Evolutionary conservation across 2,797 vertebrate species (phyloP), one percentile per base, ranked within the genome.

Genomic region (Anableps anableps): DNA sequence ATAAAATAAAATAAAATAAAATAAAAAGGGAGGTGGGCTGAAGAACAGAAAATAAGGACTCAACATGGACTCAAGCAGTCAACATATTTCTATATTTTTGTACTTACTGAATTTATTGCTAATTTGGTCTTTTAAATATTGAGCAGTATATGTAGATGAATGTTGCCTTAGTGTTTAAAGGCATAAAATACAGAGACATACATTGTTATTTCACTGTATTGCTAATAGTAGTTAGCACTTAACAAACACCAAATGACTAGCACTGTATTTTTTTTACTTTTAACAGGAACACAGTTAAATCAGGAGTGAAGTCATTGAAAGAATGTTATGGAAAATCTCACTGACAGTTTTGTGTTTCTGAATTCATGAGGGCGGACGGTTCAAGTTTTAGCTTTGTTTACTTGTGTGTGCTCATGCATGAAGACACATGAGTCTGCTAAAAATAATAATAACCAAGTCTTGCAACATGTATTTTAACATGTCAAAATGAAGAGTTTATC

Each of bases 401-500:
- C 13, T 36, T 26, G 38, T 13, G 64, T 68, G 21, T 41, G 36
- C 64, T 41, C 36, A 43, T 41, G 36, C 21, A 41, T 68, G 36
- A 68, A 10, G 31, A 34, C 34, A 36, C 60, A 38, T 36, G 34
- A 64, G 62, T 64, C 36, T 36, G 62, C 19, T 21, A 36, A 19
- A 41, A 68, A 11, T n/a, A n/a, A 58, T 55, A 1, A 13, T 11
- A 55, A n/a, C 26, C 3, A n/a, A n/a, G 34, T 36, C 10, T 68
- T 66, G 36, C 5, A 68, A 41, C 34, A 60, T 16, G 4, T 68
- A 5, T 21, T 17, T n/a, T 55, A 85, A 78, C 80, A 70, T 45
- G 31, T 80, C 50, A 50, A 82, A 74, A 88, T 84, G 83, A 81
- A 90, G 75, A 80, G 80, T 84, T 80, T 76, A 85, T 90, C 80